Conservation (phyloP, 2,113 vertebrate species). For the Nothoprocta perdicaria region DNA sequence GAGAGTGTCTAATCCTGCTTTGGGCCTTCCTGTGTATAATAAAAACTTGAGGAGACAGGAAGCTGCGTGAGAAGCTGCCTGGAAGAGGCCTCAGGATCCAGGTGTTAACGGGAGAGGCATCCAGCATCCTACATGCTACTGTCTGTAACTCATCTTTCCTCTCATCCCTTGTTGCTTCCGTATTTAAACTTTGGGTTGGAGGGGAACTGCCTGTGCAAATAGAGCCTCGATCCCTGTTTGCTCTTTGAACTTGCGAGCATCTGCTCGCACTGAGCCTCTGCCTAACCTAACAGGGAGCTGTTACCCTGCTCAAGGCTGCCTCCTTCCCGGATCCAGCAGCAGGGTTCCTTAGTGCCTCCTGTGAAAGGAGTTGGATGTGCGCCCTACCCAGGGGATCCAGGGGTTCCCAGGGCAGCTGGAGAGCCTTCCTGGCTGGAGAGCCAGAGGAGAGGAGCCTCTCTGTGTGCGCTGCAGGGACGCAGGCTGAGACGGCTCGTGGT, state of each 20-base stretch:
- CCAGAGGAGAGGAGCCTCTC: background rate
- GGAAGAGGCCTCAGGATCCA: background rate
- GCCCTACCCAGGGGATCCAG: background rate
- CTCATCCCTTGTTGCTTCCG: background rate
- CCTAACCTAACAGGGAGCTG: background rate
- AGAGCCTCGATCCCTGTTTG: background rate
- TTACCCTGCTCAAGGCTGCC: background rate
- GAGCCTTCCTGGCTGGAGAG: background rate
- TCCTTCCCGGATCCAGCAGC: background rate
- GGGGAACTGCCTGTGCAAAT: background rate
- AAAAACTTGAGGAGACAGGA: background rate
- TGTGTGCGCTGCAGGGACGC: background rate
- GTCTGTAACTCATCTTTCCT: background rate
- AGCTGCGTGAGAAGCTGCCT: background rate
- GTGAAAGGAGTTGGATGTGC: background rate
- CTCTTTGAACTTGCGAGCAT: background rate
- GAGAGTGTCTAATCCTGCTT: background rate
- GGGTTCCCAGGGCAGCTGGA: background rate
- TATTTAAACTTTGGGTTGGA: background rate
- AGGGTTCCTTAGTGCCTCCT: background rate
- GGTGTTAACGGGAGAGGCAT: background rate
- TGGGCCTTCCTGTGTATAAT: background rate
- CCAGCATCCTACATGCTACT: background rate
- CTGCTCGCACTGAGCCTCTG: background rate
- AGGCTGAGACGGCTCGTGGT: background rate